These are phyloP conservation scores for Drosophila ficusphila DNA, from an alignment of 1,140 invertebrate species.

Conservation along the genomic window DNA sequence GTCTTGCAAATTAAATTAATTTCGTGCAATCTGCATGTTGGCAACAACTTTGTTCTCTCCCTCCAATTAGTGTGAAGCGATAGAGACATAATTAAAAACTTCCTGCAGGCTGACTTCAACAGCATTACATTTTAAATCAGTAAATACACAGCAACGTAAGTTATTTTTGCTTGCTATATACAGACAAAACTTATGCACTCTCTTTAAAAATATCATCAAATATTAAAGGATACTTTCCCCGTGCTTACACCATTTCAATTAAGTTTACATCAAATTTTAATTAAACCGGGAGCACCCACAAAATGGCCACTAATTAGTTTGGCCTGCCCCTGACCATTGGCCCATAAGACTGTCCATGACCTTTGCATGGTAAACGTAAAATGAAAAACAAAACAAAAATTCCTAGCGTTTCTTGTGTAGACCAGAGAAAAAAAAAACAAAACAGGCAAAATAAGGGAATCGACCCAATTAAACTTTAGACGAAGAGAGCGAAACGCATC, in stretches of 20 bases:
- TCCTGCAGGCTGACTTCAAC: no score
- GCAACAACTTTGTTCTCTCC: no score
- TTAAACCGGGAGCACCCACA: conserved; percentile 66
- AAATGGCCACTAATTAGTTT: conserved; percentile 76
- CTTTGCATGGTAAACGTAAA: conserved; percentile 36
- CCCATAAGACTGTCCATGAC: conserved; percentile 35
- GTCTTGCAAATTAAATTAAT: conserved; percentile 38
- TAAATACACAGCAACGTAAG: no score
- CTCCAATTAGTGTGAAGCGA: neutral
- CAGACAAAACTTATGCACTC: no score
- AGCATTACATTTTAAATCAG: no score
- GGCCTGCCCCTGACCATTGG: conserved; percentile 24
- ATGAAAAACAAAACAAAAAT: conserved; percentile 22
- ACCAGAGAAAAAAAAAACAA: conserved; percentile 20
- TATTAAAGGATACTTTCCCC: neutral
- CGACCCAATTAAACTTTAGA: conserved; percentile 68
- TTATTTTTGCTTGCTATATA: no score
- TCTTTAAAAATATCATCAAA: neutral
- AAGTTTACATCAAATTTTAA: conserved; percentile 76
- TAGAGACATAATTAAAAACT: conserved; percentile 5
- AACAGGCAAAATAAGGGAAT: conserved; percentile 37
- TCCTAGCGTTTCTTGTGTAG: conserved; percentile 45
- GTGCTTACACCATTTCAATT: conserved; percentile 49
- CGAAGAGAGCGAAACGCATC: conserved; percentile 28
- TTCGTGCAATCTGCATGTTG: conserved; percentile 7